Base-by-base conservation (phyloP, 2,797 vertebrate species). In the Acipenser oxyrinchus region DNA sequence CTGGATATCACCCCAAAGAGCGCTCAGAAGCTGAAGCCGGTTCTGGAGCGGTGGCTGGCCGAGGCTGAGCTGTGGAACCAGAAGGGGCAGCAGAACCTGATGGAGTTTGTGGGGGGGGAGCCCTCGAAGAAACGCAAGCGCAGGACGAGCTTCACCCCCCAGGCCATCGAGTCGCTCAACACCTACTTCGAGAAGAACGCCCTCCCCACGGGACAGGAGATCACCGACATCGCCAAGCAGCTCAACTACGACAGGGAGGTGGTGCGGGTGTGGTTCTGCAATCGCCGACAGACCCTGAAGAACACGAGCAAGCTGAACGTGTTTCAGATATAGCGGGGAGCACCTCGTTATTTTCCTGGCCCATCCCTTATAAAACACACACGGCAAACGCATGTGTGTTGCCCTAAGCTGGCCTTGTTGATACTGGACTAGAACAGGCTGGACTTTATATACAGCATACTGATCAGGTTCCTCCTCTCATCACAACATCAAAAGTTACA, bases 301-400 rank as follows among this genome's bases (percentile, higher is more conserved):
- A 99, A 98, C 88, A 99, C 96, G 23, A 98, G 95, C 86, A 98
- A 99, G 82, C 94, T 98, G 75, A 98, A 97, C 0, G 90, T 96
- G 74, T 98, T 98, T 84, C 95, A 97, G 78, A 90, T 94, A 73
- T 93, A 94, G 72, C 91, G 85, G 73, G 13, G 52, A 72, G 52
- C 15, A 18, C 15, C 15, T 18, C 15, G 15, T 18, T 18, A 18
- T 18, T 18, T 18, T 18, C 15, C 15, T 18, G 15, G 15, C 15
- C 15, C 15, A 18, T 18, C 15, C 15, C 15, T 18, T 18, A 18
- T 18, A 18, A 18, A 18, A 18, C 15, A 18, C 15, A 18, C 15
- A 18, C 1, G 15, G 15, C 15, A 18, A 37, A 37, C 23, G 23
- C 23, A 37, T 3, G 4, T 4, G 23, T 37, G 23, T 37, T 37